phyloP scores from a whole-genome alignment of 2,113 vertebrate genomes.

The Marmota flaviventris region DNA sequence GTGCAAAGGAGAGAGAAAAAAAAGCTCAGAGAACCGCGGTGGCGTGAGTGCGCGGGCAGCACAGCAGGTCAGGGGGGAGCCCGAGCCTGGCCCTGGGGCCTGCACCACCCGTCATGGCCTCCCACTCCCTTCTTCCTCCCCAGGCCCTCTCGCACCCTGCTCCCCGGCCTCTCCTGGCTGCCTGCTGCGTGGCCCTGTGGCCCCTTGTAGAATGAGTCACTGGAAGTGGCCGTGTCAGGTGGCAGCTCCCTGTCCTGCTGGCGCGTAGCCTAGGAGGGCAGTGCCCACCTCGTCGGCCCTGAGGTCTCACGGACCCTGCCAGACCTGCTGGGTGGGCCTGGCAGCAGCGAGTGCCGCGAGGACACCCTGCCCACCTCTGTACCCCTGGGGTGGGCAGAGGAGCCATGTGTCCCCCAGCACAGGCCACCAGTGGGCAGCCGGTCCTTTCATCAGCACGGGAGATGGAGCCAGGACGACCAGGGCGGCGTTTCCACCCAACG shows the following conservation, averaged over 20 bases:
- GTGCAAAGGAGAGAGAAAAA: too few species aligned
- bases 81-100: not conserved
- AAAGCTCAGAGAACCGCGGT: not conserved
- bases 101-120: rapidly evolving
- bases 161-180: rapidly evolving
- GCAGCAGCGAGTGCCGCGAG: rapidly evolving
- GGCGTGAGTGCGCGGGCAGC: not conserved
- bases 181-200: too few species aligned
- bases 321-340: not conserved
- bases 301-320: not conserved
- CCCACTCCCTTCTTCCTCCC: not conserved
- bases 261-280: not conserved
- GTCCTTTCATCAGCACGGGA: too few species aligned
- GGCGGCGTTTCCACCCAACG: rapidly evolving
- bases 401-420: not conserved
- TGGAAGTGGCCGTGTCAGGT: not conserved
- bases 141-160: not conserved
- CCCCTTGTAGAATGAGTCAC: rapidly evolving
- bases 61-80: rapidly evolving
- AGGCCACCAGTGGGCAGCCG: too few species aligned
- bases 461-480: not conserved
- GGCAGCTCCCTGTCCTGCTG: not conserved
- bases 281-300: not conserved
- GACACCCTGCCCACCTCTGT: rapidly evolving
- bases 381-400: not conserved